Evolutionary conservation across 2,797 vertebrate genomes (phyloP), one percentile per base, ranked within the genome.

Genomic region (Lagodon rhomboides): DNA sequence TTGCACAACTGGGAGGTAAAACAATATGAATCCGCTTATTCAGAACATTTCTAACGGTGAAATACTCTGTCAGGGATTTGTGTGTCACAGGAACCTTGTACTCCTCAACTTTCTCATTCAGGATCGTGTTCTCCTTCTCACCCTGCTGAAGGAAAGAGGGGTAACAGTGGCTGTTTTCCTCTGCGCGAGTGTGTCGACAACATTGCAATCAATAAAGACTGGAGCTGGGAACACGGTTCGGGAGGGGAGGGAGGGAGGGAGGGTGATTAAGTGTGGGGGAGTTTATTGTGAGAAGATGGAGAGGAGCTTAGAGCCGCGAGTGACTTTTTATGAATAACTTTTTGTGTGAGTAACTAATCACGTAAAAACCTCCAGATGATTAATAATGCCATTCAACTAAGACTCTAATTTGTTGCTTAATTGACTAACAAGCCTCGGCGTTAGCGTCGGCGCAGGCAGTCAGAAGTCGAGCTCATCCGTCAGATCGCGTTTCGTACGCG

Each of bases 321-420:
- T 73, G 62, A 80, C 75, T 79, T 73, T 71, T 75, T 58, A 44
- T 82, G 71, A 81, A 84, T 73, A 83, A 74, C 68, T 84, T 80
- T 34, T 77, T 79, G 41, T 75, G 58, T 77, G 67, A 73, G 68
- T 76, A 53, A 71, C 77, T 77, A 82, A 85, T 87, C 83, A 41
- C 47, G 41, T 71, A 74, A 90, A 90, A 85, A 81, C 69, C 84
- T 54, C 46, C 34, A 51, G 49, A 73, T 60, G 76, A 82, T 88
- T 83, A 83, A 77, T 78, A 76, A 73, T 41, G 82, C 67, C 85
- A 80, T 75, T 86, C 78, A 76, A 22, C 61, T 77, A 55, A 76
- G 67, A 58, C 87, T 84, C 56, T 79, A 66, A 85, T 84, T 89
- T 79, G 75, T 80, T 67, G 64, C 67, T 66, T 91, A 89, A 92